phyloP scores from a whole-genome alignment of 2,113 vertebrate genomes.

The Hassar affinis region DNA sequence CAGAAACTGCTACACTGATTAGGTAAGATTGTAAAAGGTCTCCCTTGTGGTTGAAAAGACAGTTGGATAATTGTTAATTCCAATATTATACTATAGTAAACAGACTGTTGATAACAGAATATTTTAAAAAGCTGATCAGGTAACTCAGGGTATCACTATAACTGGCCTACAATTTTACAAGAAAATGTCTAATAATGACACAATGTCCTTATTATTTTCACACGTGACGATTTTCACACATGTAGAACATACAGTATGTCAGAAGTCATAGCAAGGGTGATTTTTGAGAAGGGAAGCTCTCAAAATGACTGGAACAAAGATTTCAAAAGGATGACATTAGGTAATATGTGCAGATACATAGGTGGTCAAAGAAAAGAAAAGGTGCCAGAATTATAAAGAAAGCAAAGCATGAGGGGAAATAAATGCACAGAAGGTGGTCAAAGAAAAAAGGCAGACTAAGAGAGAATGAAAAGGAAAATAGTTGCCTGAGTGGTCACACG shows the following conservation, averaged over 20 bases:
- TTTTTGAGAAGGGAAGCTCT: neutral
- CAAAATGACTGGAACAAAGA: neutral
- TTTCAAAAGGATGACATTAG: neutral
- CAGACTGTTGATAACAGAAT: neutral
- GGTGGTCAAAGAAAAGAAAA: neutral
- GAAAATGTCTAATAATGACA: neutral
- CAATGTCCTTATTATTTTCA: neutral
- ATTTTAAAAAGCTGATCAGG: neutral
- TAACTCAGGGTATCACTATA: neutral
- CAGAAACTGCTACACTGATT: too few relatives aligned
- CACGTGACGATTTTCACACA: neutral
- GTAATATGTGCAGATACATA: neutral
- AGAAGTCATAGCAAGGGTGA: neutral
- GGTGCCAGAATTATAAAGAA: neutral
- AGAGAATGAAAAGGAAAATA: slow-evolving; percentile 18
- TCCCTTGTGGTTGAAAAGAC: too few relatives aligned
- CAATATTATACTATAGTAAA: neutral
- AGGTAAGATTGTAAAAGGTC: too few relatives aligned
- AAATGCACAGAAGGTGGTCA: neutral
- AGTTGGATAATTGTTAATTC: neutral
- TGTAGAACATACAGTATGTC: neutral
- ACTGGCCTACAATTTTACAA: neutral
- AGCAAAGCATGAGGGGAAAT: neutral
- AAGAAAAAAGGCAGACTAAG: neutral
- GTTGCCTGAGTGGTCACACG: neutral